Percentiles rank a stretch among this genome's conserved stretches.
Conservation (phyloP, 2,113 vertebrate genomes). For the Zeus faber region DNA sequence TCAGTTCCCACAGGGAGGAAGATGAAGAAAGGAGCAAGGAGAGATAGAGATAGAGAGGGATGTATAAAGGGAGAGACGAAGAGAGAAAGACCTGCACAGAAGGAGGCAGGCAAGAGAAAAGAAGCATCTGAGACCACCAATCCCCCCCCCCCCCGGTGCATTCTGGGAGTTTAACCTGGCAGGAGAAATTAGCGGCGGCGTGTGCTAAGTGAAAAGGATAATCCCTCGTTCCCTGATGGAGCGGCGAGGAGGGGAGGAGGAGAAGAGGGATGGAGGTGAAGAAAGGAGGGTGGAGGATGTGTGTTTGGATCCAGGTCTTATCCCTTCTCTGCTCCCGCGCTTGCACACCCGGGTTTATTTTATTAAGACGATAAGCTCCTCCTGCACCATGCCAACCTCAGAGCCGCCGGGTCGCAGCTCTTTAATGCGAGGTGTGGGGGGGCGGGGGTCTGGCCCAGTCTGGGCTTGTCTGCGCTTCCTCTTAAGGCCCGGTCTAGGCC, state of each 20-base stretch:
- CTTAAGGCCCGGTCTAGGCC: no score
- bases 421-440: conserved; percentile 12
- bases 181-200: conserved; percentile 58
- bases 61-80: neutral
- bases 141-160: conserved; percentile 64
- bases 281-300: neutral
- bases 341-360: conserved; percentile 59
- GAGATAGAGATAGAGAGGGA: neutral
- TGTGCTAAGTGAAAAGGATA: conserved; percentile 61
- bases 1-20: conserved; percentile 47
- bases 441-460: no score
- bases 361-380: conserved; percentile 64
- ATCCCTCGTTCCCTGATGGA: no score
- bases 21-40: conserved; percentile 42
- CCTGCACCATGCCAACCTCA: conserved; percentile 39
- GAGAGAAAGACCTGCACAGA: conserved; percentile 23
- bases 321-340: conserved; percentile 52
- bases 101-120: conserved; percentile 23
- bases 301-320: conserved; percentile 43
- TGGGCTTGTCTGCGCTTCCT: no score
- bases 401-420: conserved; percentile 30
- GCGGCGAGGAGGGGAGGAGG: no score
- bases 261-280: no score
- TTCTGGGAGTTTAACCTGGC: conserved; percentile 71
- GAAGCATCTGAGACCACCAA: conserved; percentile 51